Conservation (phyloP, 1,140 invertebrate genomes). For the Triops longicaudatus region DNA sequence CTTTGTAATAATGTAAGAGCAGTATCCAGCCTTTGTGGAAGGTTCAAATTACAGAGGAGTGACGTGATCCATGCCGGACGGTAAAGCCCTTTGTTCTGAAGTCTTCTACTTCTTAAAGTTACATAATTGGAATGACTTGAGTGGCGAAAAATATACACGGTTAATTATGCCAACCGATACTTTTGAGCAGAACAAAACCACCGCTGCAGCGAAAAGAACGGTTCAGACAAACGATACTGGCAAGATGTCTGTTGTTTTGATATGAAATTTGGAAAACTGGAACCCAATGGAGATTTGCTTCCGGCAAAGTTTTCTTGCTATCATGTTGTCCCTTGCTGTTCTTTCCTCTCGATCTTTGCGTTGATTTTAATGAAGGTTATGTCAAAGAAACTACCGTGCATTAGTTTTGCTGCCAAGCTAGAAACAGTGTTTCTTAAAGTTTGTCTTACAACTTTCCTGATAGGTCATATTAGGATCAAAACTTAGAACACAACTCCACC, state of each 20-base stretch:
- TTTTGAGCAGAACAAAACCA: conserved; percentile 6
- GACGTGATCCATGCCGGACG: conserved; percentile 5
- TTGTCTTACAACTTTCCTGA: neutral
- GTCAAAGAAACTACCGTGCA: neutral
- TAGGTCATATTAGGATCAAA: neutral
- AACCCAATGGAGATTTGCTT: neutral
- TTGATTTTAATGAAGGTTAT: neutral
- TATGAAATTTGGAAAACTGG: neutral
- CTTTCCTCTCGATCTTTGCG: neutral
- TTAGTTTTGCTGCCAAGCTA: neutral
- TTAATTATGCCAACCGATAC: conserved; percentile 13
- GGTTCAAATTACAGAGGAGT: conserved; percentile 9
- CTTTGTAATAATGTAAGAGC: conserved; percentile 1
- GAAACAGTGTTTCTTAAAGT: neutral
- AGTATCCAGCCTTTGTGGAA: conserved; percentile 6
- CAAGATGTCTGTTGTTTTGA: neutral
- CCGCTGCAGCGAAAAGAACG: neutral
- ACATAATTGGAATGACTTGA: conserved; percentile 12
- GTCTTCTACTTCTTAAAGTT: conserved; percentile 12
- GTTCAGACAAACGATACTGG: neutral
- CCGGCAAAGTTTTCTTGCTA: neutral
- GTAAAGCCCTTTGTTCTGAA: neutral
- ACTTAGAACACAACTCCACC: neutral
- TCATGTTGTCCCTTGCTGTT: neutral
- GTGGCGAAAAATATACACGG: conserved; percentile 3